Conservation (phyloP, 2,888 invertebrate species). For the Anorthoa munda region DNA sequence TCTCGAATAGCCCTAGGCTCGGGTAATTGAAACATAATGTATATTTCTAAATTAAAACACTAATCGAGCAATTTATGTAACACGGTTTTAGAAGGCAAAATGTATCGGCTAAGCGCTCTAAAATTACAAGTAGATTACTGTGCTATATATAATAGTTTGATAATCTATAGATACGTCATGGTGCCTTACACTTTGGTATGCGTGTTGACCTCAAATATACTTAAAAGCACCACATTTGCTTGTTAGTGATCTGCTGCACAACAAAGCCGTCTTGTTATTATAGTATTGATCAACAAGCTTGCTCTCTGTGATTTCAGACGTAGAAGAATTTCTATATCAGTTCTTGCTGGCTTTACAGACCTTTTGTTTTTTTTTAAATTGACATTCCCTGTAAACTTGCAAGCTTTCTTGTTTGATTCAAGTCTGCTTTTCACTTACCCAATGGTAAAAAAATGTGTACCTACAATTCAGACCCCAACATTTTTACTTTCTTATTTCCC, state of each 20-base stretch:
- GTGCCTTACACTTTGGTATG: background rate
- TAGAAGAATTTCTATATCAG: background rate
- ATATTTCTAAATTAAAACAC: slow-evolving; percentile 7
- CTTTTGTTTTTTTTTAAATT: background rate
- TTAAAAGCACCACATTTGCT: background rate
- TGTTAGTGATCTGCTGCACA: background rate
- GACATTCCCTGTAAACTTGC: too few species aligned
- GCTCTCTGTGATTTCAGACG: background rate
- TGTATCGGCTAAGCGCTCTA: slow-evolving; percentile 44
- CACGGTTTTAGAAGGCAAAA: slow-evolving; percentile 16
- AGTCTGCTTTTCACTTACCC: background rate
- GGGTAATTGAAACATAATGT: slow-evolving; percentile 32
- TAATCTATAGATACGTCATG: slow-evolving; percentile 47
- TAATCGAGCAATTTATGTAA: slow-evolving; percentile 24
- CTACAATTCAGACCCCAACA: background rate
- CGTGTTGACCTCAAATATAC: background rate
- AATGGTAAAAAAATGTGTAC: background rate
- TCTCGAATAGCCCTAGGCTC: slow-evolving; percentile 16
- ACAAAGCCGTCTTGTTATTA: background rate
- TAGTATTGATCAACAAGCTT: background rate
- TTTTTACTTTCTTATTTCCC: slow-evolving; percentile 17
- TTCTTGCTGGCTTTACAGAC: background rate
- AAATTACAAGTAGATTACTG: slow-evolving; percentile 65
- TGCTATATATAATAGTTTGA: slow-evolving; percentile 67
- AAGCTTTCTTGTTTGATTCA: background rate